Base-by-base conservation (phyloP, 1,140 invertebrate genomes). In the Tribolium castaneum region DNA sequence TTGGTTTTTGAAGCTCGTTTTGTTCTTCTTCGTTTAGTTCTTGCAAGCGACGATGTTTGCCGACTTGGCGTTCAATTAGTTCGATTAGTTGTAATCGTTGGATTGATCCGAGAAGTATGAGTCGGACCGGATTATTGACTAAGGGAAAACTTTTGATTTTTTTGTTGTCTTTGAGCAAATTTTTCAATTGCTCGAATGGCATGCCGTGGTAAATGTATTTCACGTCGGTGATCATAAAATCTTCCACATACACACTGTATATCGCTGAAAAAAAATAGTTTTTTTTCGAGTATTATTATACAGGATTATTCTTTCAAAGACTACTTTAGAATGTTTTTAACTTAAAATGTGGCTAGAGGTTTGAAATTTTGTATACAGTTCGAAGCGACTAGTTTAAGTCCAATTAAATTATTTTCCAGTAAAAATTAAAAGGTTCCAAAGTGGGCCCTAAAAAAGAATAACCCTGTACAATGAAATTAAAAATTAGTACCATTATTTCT, bases 191-290 rank as follows among this genome's bases (percentile, higher is more conserved):
- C 79, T 93, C 91, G 88, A 98, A 98, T 0, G 92, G 94, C 88
- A 97, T 97, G 50, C 93, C 92, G 83, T 97, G 92, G 92, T 95
- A 97, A 78, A 99, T 95, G 83, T 93, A 96, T 84, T 94, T 94
- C 0, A 98, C 93, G 83, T 98, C 93, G 7, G 93, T 90, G 4
- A 97, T 91, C 97, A 99, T 99, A 82, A 99, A 98, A 86, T 98
- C 96, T 87, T 98, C 96, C 2, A 98, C 97, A 87, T 94, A 97
- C 51, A 98, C 92, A 83, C 94, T 94, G 88, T 98, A 98, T 88
- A 97, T 96, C 72, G 95, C 96, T 92, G 86, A 80, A 87, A 89
- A 85, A 52, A 1, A 30, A 3, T 30, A 19, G 16, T 19, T 1
- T 19, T 19, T 1, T 19, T 2, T 19, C 16, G 16, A 19, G 16